These are phyloP conservation scores for Planococcus citri DNA, from an alignment of 1,140 invertebrate species.

Conservation along the genomic window DNA sequence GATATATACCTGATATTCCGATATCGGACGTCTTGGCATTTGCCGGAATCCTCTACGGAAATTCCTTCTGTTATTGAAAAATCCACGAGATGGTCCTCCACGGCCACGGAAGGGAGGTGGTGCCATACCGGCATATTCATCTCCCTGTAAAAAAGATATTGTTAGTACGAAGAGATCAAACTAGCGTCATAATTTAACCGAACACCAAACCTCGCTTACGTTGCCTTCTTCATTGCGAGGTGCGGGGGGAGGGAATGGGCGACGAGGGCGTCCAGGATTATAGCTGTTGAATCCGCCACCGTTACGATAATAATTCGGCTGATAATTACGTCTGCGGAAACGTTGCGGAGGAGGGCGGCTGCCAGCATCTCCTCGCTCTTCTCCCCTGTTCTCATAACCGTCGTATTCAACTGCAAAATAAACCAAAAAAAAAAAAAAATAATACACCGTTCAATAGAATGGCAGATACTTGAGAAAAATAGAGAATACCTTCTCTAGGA, in stretches of 20 bases:
- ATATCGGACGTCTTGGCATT: constrained; percentile 7
- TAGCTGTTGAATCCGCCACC: background rate
- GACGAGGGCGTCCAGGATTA: background rate
- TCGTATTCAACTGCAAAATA: constrained; percentile 11
- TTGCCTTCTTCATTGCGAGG: constrained; percentile 15
- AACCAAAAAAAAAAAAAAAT: background rate
- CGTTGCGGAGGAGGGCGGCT: background rate
- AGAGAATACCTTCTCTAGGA: constrained; percentile 30
- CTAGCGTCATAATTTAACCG: background rate
- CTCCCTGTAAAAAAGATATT: background rate
- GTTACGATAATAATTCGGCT: constrained; percentile 10
- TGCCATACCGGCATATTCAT: background rate
- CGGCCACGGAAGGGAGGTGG: constrained; percentile 4
- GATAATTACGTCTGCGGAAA: background rate
- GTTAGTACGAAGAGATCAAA: background rate
- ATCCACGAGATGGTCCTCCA: constrained; percentile 1
- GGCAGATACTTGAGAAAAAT: background rate
- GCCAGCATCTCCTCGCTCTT: constrained; percentile 5
- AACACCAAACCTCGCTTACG: background rate
- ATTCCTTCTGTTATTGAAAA: background rate
- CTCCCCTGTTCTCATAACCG: background rate
- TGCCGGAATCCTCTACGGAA: background rate
- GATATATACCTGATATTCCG: constrained; percentile 8
- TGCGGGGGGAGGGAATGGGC: background rate
- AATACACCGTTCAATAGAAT: background rate